Evolutionary conservation across 2,113 vertebrate genomes (phyloP).

Genomic region (Trematomus loennbergii): DNA sequence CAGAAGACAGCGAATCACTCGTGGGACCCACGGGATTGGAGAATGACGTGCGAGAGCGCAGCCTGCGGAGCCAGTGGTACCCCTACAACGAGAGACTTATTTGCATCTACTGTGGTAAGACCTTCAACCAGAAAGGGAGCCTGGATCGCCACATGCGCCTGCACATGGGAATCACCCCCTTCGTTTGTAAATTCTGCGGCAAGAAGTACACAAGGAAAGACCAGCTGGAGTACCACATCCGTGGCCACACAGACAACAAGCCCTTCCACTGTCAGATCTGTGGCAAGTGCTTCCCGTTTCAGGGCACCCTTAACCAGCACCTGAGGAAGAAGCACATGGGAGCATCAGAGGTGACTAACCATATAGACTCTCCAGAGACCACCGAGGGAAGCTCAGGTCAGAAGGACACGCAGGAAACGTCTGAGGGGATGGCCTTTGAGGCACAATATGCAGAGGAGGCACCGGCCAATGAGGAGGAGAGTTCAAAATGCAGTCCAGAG

Average conservation of each 20-base stretch:
- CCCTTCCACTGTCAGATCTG: conserved; percentile 99
- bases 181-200: conserved; percentile 98
- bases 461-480: conserved; percentile 77
- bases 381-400: conserved; percentile 88
- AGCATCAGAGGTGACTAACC: conserved; percentile 86
- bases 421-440: conserved; percentile 90
- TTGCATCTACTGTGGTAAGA: conserved; percentile 99
- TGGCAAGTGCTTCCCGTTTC: conserved; percentile 99
- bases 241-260: conserved; percentile 98
- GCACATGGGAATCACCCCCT: conserved; percentile 99
- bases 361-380: conserved; percentile 90
- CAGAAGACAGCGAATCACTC: conserved; percentile 72
- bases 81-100: conserved; percentile 95
- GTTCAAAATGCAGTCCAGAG: conserved; percentile 82
- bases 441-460: conserved; percentile 81
- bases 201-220: conserved; percentile 99
- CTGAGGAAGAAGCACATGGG: conserved; percentile 98
- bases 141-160: conserved; percentile 98
- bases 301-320: conserved; percentile 99
- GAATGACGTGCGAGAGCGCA: conserved; percentile 90
- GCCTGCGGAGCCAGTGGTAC: conserved; percentile 93
- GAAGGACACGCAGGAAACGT: conserved; percentile 88
- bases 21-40: conserved; percentile 86
- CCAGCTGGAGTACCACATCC: conserved; percentile 98
- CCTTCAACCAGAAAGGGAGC: conserved; percentile 99